phyloP scores from a whole-genome alignment of 1,140 invertebrate species.

The Atopsyche davidsoni region DNA sequence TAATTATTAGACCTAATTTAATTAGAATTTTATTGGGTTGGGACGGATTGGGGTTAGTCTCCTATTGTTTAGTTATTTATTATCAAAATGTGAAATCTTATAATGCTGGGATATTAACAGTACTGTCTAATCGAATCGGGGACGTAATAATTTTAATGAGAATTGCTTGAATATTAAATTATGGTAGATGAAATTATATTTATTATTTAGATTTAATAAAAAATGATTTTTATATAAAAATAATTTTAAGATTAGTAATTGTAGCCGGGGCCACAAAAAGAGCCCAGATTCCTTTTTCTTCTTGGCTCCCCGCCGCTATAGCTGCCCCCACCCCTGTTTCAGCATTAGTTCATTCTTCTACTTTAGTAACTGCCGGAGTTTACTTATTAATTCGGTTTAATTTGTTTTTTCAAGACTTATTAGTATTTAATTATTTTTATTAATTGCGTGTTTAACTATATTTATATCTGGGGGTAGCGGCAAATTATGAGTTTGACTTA shows the following conservation, averaged over 20 bases:
- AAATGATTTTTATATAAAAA: conserved; percentile 38
- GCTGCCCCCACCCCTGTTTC: conserved; percentile 65
- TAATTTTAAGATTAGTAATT: conserved; percentile 48
- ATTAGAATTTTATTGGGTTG: conserved; percentile 60
- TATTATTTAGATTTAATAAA: conserved; percentile 46
- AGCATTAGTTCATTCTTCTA: conserved; percentile 62
- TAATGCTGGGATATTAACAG: conserved; percentile 57
- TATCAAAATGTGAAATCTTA: conserved; percentile 55
- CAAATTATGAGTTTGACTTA: conserved; percentile 59
- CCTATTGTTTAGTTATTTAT: conserved; percentile 62
- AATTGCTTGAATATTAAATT: conserved; percentile 52
- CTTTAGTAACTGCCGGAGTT: conserved; percentile 63
- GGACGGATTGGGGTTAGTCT: conserved; percentile 60
- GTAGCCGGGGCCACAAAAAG: conserved; percentile 63
- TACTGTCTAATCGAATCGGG: conserved; percentile 56
- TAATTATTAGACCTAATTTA: conserved; percentile 62
- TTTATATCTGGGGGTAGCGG: conserved; percentile 54
- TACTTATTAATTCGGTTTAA: conserved; percentile 65
- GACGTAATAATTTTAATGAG: conserved; percentile 52
- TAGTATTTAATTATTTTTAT: conserved; percentile 39
- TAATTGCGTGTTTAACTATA: conserved; percentile 50
- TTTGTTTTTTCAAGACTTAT: conserved; percentile 36
- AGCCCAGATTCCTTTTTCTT: no score
- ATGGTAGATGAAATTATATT: conserved; percentile 45
- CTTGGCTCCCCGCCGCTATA: conserved; percentile 62